A percentile compares a stretch with the other conserved stretches of the same genome.
Evolutionary conservation across 2,113 vertebrate species (phyloP).

Genomic region (Chloropsis cyanopogon): DNA sequence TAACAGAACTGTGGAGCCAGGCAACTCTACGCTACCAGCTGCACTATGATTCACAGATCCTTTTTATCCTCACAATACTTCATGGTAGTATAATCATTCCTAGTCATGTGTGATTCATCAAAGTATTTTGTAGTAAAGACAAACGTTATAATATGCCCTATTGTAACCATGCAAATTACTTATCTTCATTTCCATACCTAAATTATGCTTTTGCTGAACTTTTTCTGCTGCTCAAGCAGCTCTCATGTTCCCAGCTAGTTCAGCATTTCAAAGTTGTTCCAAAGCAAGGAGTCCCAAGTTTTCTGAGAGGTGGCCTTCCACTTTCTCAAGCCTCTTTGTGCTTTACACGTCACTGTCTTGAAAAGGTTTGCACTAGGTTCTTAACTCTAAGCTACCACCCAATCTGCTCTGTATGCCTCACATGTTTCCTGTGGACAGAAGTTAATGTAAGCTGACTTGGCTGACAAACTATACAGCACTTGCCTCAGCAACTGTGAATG

Average conservation of each 20-base stretch:
- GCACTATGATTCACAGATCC: slow-evolving; percentile 63
- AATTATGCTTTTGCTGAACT: neutral
- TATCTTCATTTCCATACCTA: slow-evolving; percentile 60
- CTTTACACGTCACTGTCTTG: neutral
- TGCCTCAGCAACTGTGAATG: neutral
- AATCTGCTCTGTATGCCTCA: neutral
- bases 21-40: slow-evolving; percentile 55
- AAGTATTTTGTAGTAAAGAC: slow-evolving; percentile 61
- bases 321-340: neutral
- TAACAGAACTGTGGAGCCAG: slow-evolving; percentile 27
- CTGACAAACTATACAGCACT: neutral
- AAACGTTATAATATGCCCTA: slow-evolving; percentile 51
- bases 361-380: neutral
- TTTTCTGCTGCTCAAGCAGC: slow-evolving; percentile 58
- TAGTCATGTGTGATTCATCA: slow-evolving; percentile 60
- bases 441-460: neutral
- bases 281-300: neutral
- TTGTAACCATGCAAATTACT: slow-evolving; percentile 58
- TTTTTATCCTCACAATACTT: slow-evolving; percentile 53
- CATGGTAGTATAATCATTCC: slow-evolving; percentile 52
- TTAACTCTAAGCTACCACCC: neutral
- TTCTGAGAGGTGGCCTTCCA: neutral
- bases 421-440: neutral
- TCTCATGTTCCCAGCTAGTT: neutral
- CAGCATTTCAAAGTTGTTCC: neutral